These are phyloP conservation scores for Mythimna lalbum DNA, from an alignment of 2,888 invertebrate genomes.

Conservation along the genomic window DNA sequence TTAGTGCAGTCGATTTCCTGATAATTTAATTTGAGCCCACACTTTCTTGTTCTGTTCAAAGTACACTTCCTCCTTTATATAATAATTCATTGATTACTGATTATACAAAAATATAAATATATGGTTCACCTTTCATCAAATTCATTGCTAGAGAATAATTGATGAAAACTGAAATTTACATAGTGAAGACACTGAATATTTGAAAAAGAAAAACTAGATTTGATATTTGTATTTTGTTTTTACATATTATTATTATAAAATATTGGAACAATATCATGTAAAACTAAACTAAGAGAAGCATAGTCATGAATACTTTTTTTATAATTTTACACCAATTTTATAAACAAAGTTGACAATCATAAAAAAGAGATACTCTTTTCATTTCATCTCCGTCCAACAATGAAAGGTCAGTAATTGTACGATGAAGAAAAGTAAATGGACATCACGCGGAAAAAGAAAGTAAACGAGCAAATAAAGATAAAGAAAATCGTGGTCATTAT, in stretches of 20 bases:
- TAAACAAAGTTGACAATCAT: background rate
- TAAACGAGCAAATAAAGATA: conserved; percentile 35
- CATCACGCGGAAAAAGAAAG: conserved; percentile 61
- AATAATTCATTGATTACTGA: conserved; percentile 16
- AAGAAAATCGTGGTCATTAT: conserved; percentile 45
- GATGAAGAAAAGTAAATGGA: conserved; percentile 38
- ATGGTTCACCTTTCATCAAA: background rate
- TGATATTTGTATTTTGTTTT: no score
- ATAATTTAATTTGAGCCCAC: conserved; percentile 30
- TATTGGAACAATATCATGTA: background rate
- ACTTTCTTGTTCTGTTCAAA: conserved; percentile 18
- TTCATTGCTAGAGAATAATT: background rate
- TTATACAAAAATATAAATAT: no score
- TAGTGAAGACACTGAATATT: background rate
- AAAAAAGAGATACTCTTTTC: conserved; percentile 15
- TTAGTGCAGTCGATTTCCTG: conserved; percentile 45
- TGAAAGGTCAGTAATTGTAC: conserved; percentile 19
- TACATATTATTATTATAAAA: background rate
- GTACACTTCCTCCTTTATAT: conserved; percentile 21
- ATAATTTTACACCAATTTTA: background rate
- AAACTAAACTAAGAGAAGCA: background rate
- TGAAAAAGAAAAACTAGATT: background rate
- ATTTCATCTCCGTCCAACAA: conserved; percentile 7
- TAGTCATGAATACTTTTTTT: background rate
- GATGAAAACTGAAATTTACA: no score